Evolutionary conservation across 35 echinoderm and acorn worm species (phyloP), one percentile per base, ranked within the genome.

Genomic region (Amphiura filiformis): DNA sequence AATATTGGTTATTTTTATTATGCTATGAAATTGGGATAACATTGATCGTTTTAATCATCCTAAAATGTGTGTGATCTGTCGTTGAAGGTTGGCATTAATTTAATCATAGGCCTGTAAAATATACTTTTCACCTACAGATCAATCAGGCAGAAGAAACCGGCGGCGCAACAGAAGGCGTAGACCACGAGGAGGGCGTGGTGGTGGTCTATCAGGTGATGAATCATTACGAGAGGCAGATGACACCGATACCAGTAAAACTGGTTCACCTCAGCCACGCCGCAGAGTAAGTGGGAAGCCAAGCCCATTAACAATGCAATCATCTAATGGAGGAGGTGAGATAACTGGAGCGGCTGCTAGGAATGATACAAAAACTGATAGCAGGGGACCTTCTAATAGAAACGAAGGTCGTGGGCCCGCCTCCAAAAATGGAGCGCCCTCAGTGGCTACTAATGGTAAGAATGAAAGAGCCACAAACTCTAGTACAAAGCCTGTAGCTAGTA

Each of bases 231-330:
- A 91, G 47, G 38, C 81, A 14, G 93, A 95, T 78, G 93, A 95
- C 35, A 95, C 93, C 12, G 93, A 95, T 35, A 95, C 89, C 13
- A 95, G 93, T 44, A 95, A 95, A 87, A 82, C 93, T 1, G 84
- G 89, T 30, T 95, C 93, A 13, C 88, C 88, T 20, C 81, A 84
- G 88, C 57, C 81, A 37, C 82, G 81, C 18, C 38, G 88, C 42
- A 56, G 88, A 76, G 61, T 81, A 15, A 56, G 57, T 37, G 81
- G 81, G 13, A 39, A 39, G 9, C 13, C 44, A 52, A 52, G 44
- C 44, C 44, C 44, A 52, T 52, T 52, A 52, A 52, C 44, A 52
- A 52, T 20, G 44, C 20, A 7, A 20, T 52, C 44, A 52, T 11
- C 44, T 52, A 52, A 52, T 52, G 44, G 44, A 20, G 7, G 44